phyloP scores from a whole-genome alignment of 1,140 invertebrate genomes.

The Ceratina australensis region DNA sequence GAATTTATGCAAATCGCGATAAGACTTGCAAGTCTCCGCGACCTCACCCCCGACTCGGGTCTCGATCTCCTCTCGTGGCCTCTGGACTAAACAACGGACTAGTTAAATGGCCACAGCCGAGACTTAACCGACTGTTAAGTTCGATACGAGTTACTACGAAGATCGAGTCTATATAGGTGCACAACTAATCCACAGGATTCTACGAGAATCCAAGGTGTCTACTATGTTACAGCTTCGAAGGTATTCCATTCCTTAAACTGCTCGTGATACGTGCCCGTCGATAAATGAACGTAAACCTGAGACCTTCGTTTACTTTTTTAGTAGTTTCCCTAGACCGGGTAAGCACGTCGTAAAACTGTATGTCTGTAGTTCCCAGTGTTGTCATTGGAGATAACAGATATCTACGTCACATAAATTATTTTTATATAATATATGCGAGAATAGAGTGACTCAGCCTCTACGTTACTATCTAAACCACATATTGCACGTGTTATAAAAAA shows the following conservation, averaged over 20 bases:
- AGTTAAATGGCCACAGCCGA: conserved; percentile 53
- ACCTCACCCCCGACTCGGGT: conserved; percentile 59
- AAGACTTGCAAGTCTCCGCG: conserved; percentile 71
- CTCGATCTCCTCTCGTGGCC: conserved; percentile 55
- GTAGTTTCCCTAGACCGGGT: too few relatives aligned
- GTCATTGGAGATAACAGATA: neutral
- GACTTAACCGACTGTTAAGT: conserved; percentile 73
- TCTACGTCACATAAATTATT: neutral
- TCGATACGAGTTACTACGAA: conserved; percentile 63
- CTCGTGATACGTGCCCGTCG: too few relatives aligned
- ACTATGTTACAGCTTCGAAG: conserved; percentile 41
- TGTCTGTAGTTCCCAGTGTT: neutral
- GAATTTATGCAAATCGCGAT: conserved; percentile 78
- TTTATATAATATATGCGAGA: neutral
- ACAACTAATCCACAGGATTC: conserved; percentile 48
- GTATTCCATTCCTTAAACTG: conserved; percentile 15
- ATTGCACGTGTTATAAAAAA: neutral
- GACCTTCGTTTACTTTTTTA: too few relatives aligned
- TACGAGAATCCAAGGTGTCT: conserved; percentile 26
- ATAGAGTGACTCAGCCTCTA: neutral
- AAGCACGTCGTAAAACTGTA: neutral
- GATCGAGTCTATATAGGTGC: conserved; percentile 42
- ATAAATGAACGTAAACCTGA: too few relatives aligned
- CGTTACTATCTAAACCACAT: neutral
- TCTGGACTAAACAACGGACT: conserved; percentile 42